phyloP scores from a whole-genome alignment of 2,888 invertebrate species.

The Platerodrilus igneus region DNA sequence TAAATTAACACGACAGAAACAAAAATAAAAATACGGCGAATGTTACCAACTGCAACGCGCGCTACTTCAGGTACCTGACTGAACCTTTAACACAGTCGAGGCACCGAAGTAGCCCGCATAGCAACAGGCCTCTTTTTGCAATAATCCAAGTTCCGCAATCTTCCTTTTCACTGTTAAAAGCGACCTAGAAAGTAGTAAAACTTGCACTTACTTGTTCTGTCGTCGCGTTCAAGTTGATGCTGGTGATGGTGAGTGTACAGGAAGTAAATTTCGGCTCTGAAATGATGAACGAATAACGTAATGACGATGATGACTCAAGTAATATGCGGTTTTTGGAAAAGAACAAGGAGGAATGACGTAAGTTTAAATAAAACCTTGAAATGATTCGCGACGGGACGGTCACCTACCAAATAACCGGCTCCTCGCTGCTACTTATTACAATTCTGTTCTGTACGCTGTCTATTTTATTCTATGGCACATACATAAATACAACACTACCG shows the following conservation, averaged over 20 bases:
- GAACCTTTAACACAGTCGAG: conserved; percentile 66
- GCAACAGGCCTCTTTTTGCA: conserved; percentile 46
- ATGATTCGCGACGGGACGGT: conserved; percentile 30
- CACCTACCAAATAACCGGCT: conserved; percentile 20
- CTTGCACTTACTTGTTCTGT: background rate
- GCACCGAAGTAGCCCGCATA: conserved; percentile 87
- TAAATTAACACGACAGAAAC: background rate
- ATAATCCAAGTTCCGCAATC: background rate
- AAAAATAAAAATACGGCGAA: conserved; percentile 19
- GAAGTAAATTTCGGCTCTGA: background rate
- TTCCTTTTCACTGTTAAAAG: background rate
- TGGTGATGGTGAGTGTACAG: too few relatives aligned
- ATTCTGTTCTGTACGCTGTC: too few relatives aligned
- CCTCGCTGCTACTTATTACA: too few relatives aligned
- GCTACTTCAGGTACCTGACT: conserved; percentile 99
- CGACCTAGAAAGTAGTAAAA: conserved; percentile 5
- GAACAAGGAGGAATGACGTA: conserved; percentile 47
- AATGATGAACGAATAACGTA: background rate
- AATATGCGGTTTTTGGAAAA: conserved; percentile 39
- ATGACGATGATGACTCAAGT: conserved; percentile 30
- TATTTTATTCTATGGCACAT: too few relatives aligned
- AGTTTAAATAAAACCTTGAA: conserved; percentile 40
- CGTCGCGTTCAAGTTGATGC: too few relatives aligned
- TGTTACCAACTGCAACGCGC: conserved; percentile 72
- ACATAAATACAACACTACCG: conserved; percentile 17